Base-by-base conservation (phyloP, 1,140 invertebrate genomes). In the Reticulitermes speratus region DNA sequence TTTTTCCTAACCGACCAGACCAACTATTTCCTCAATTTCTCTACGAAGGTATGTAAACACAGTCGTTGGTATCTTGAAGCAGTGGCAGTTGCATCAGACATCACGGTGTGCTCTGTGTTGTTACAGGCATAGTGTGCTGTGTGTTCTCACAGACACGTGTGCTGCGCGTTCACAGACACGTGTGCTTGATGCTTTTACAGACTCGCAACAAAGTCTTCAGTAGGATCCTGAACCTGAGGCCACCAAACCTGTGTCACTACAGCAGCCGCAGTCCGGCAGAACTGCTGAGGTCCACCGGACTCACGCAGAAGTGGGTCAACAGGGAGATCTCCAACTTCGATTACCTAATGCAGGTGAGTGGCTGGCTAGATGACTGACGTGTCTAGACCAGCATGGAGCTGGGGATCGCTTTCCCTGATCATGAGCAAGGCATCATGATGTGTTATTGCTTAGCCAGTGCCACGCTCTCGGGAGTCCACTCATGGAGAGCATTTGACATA, bases 21-120 rank as follows among this genome's bases (percentile, higher is more conserved):
- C 0, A 95, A 94, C 87, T 95, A 94, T 88, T 95, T 95, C 89
- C 90, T 95, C 30, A 95, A 95, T 88, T 95, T 95, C 88, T 92
- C 93, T 21, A 93, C 92, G 69, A 94, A 94, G 90, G 94, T 94
- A 89, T 87, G 87, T 88, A 44, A 82, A 82, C 81, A 83, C 82
- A 25, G 19, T 83, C 16, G 45, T 44, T 9, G 16, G 38, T 44
- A 83, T 0, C 11, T 23, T 45, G 82, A 44, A 44, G 38, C 44
- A 44, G 7, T 21, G 38, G 1, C 16, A n/a, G 7, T 23, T 44
- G 32, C 0, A 45, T 44, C 7, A 44, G 82, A 23, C 44, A 3
- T 82, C 81, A 44, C 16, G n/a, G n/a, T 44, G 38, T 82, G 81
- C 12, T 32, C 23, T 82, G 21, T 44, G 12, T 82, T 21, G 1